phyloP scores from a whole-genome alignment of 2,888 invertebrate genomes.

The Sminthurinus aureus region DNA sequence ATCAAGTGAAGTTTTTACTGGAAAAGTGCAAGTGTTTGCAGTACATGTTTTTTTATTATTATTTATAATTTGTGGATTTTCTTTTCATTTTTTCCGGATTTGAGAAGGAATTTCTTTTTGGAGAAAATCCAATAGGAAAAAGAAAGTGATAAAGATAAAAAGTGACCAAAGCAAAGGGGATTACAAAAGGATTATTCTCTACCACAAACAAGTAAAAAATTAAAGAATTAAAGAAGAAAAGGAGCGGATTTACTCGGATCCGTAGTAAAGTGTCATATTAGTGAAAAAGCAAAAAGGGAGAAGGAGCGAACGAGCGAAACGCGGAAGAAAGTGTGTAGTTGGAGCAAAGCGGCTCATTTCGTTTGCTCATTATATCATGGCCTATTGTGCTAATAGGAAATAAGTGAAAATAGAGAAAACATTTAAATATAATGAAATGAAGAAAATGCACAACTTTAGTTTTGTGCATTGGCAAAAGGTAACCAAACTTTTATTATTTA shows the following conservation, averaged over 20 bases:
- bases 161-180: not conserved
- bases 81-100: too few relatives aligned
- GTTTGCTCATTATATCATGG: conserved; percentile 9
- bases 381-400: not conserved
- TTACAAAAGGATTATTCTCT: not conserved
- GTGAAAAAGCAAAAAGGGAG: not conserved
- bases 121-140: too few relatives aligned
- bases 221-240: not conserved
- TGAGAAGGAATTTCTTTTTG: too few relatives aligned
- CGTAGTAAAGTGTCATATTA: not conserved
- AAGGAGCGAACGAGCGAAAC: not conserved
- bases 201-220: not conserved
- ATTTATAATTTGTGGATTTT: too few relatives aligned
- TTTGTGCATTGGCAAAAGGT: conserved; percentile 17
- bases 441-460: conserved; percentile 27
- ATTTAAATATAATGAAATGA: conserved; percentile 19
- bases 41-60: too few relatives aligned
- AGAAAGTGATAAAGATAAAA: not conserved
- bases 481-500: not conserved
- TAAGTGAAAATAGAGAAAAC: not conserved
- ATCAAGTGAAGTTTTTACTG: too few relatives aligned
- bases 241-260: not conserved
- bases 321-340: not conserved
- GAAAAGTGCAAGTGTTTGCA: too few relatives aligned
- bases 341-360: not conserved